phyloP scores from a whole-genome alignment of 2,113 vertebrate species.

The Hippocampus comes region DNA sequence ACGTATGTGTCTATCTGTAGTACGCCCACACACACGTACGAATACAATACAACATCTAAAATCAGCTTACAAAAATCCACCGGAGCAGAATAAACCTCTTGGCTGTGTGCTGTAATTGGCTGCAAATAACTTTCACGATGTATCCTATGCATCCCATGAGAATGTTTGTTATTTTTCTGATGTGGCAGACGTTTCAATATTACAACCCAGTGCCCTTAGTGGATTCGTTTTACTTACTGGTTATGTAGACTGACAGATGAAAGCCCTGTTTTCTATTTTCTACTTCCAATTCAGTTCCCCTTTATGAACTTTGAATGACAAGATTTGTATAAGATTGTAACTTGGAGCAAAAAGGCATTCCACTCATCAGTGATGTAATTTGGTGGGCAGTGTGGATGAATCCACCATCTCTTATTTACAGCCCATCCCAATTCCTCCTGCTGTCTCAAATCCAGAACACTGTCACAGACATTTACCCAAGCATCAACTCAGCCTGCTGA shows the following conservation, averaged over 20 bases:
- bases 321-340: conserved; percentile 8
- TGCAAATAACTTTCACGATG: conserved; percentile 27
- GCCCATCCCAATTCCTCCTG: background rate
- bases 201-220: conserved; percentile 25
- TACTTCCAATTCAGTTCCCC: conserved; percentile 24
- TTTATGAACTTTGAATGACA: conserved; percentile 41
- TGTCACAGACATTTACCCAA: conserved; percentile 33
- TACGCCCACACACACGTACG: conserved; percentile 23
- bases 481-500: background rate
- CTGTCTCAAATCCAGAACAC: conserved; percentile 43
- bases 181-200: conserved; percentile 23
- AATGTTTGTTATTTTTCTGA: conserved; percentile 12
- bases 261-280: conserved; percentile 15
- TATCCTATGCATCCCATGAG: conserved; percentile 22
- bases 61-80: conserved; percentile 30
- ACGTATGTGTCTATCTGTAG: background rate
- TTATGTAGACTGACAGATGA: conserved; percentile 28
- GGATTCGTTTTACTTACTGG: conserved; percentile 36
- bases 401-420: conserved; percentile 63
- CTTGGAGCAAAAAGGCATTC: conserved; percentile 7
- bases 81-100: conserved; percentile 33
- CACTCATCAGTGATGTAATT: conserved; percentile 6
- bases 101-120: conserved; percentile 24
- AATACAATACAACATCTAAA: conserved; percentile 53
- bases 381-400: conserved; percentile 28